Evolutionary conservation across 2,888 invertebrate species (phyloP), one percentile per base, ranked within the genome.

Genomic region (Caenorhabditis sinica): DNA sequence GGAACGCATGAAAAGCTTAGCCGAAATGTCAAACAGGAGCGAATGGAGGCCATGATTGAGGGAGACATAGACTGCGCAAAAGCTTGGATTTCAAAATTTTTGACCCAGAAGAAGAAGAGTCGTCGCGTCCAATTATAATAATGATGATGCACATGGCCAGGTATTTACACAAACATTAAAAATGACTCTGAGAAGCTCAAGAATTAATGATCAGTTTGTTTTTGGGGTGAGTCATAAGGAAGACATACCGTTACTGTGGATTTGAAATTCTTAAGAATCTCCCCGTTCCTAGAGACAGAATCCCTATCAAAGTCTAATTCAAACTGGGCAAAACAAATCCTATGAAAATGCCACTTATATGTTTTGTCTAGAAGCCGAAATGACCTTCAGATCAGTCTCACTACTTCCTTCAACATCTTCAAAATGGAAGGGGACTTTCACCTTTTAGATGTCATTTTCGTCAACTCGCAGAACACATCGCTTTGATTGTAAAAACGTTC

Each of bases 1-100:
- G n/a, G 79, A 79, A 79, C 79, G 79, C 79, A 79, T 79, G 79
- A 79, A 79, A 79, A 79, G 79, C 79, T 79, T 72, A 72, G 79
- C 79, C 79, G 65, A 79, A 79, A 79, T 79, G 79, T 79, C 79
- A 79, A 79, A 79, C 72, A 79, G 71, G 58, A 28, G 58, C 13
- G 56, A 63, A 72, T 65, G 65, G 20, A 72, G 20, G 4, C 71
- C n/a, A 45, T 53, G 61, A 77, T 58, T 15, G 66, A 9, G n/a
- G n/a, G 66, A 75, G 66, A 66, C 28, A 15, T 25, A 58, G 58
- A 36, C 25, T 43, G 58, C 58, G 58, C 65, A 40, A 30, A 30
- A 65, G 63, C 77, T 77, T 77, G 77, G 69, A 77, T 77, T 77
- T 77, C 77, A 65, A 28, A 61, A 56, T 56, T 53, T 53, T 40